A percentile compares a stretch with the other conserved stretches of the same genome.
Conservation (phyloP, 2,113 vertebrate species). For the Halcyon malimbica region DNA sequence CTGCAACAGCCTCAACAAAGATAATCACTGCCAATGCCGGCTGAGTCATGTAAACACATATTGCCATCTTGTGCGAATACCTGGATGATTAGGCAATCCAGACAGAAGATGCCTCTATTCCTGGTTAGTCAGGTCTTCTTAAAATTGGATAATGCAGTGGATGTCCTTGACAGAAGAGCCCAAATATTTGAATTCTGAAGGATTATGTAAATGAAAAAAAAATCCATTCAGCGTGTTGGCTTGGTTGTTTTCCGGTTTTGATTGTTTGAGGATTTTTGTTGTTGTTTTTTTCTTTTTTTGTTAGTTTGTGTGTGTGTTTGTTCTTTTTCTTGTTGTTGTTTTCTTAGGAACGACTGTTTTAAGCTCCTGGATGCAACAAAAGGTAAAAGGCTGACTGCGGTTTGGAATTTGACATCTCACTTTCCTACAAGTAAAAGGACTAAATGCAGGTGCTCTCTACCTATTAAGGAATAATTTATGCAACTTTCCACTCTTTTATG, state of each 20-base stretch:
- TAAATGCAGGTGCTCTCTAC: neutral
- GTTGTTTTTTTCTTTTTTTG: neutral
- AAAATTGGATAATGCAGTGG: neutral
- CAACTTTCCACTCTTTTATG: neutral
- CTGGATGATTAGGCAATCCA: neutral
- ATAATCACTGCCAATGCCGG: neutral
- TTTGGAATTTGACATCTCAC: neutral
- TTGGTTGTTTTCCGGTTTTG: neutral
- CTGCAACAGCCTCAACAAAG: neutral
- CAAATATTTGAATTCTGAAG: neutral
- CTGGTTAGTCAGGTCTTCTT: neutral
- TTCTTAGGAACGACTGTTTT: neutral
- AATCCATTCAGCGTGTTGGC: fast-evolving
- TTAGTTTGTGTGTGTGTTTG: neutral
- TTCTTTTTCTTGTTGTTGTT: neutral
- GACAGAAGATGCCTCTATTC: neutral
- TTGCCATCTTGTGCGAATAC: neutral
- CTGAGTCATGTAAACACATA: neutral
- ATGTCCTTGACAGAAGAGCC: neutral
- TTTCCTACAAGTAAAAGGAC: neutral
- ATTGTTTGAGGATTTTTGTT: no score
- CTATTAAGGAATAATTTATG: neutral
- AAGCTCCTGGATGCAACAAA: neutral
- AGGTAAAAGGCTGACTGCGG: neutral
- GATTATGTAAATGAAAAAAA: neutral